Conservation (phyloP, 2,113 vertebrate species). For the Sterna hirundo region DNA sequence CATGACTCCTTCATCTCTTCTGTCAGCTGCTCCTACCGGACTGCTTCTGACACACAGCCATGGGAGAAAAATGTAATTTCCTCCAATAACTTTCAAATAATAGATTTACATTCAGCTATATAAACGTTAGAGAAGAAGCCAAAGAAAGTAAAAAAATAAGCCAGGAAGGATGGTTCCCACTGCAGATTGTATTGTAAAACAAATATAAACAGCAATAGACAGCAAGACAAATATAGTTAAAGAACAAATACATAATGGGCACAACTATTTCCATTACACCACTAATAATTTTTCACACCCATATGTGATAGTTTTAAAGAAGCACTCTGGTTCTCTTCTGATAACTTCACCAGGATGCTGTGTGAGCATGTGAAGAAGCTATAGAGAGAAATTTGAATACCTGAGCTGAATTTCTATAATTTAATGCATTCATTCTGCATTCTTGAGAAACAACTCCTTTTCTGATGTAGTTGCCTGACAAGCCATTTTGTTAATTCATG, state of each 20-base stretch:
- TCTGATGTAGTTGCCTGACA: background rate
- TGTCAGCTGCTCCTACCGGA: background rate
- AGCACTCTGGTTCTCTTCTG: background rate
- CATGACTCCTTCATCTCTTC: background rate
- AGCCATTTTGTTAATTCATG: constrained; percentile 25
- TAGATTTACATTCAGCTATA: background rate
- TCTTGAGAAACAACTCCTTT: constrained; percentile 1
- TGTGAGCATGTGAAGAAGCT: background rate
- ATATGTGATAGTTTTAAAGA: background rate
- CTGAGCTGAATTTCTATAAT: background rate
- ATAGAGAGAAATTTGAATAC: background rate
- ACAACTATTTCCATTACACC: background rate
- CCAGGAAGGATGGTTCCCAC: background rate
- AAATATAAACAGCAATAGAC: background rate
- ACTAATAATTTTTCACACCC: background rate
- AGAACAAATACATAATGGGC: background rate
- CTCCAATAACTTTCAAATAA: background rate
- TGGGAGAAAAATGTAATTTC: background rate
- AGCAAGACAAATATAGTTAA: background rate
- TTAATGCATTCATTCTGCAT: background rate
- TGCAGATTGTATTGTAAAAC: background rate
- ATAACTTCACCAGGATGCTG: background rate
- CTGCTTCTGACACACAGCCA: background rate
- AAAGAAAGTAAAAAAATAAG: background rate
- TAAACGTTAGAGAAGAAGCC: background rate